These are phyloP conservation scores for Nannoperca obscura DNA, from an alignment of 2,797 vertebrate genomes.

Conservation along the genomic window DNA sequence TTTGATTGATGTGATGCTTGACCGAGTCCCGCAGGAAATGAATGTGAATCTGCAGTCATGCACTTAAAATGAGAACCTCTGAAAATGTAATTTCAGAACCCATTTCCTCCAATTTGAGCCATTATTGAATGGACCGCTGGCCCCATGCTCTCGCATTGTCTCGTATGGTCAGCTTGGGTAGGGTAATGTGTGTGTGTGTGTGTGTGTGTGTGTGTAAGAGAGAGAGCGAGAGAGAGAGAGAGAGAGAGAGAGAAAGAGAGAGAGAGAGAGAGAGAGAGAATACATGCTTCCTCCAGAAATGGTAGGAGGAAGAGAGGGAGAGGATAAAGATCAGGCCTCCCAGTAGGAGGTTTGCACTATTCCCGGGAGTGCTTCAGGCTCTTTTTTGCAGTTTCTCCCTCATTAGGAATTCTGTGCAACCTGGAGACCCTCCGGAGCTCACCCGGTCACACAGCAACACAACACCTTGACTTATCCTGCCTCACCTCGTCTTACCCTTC, in stretches of 20 bases:
- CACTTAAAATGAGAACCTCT: conserved; percentile 70
- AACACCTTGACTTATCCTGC: conserved; percentile 34
- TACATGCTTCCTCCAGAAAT: conserved; percentile 3
- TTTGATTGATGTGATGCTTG: conserved; percentile 66
- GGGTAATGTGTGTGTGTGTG: conserved; percentile 19
- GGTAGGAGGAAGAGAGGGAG: conserved; percentile 10
- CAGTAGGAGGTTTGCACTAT: conserved; percentile 45
- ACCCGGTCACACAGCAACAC: conserved; percentile 56
- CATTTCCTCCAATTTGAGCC: conserved; percentile 83
- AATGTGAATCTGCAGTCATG: conserved; percentile 61
- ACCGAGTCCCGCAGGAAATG: conserved; percentile 69
- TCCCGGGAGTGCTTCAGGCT: conserved; percentile 56
- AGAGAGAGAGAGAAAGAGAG: no score
- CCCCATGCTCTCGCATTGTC: conserved; percentile 40
- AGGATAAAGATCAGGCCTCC: conserved; percentile 45
- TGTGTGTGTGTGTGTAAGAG: background rate
- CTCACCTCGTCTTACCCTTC: conserved; percentile 34
- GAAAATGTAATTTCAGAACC: conserved; percentile 83
- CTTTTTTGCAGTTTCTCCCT: conserved; percentile 61
- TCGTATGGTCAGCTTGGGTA: conserved; percentile 32
- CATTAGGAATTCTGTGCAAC: conserved; percentile 72
- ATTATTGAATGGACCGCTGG: conserved; percentile 74
- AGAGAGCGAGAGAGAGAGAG: no score
- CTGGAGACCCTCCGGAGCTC: conserved; percentile 34
- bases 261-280: no score